Evolutionary conservation across 2,113 vertebrate genomes (phyloP), one percentile per base, ranked within the genome.

Genomic region (Ardeotis arabs): DNA sequence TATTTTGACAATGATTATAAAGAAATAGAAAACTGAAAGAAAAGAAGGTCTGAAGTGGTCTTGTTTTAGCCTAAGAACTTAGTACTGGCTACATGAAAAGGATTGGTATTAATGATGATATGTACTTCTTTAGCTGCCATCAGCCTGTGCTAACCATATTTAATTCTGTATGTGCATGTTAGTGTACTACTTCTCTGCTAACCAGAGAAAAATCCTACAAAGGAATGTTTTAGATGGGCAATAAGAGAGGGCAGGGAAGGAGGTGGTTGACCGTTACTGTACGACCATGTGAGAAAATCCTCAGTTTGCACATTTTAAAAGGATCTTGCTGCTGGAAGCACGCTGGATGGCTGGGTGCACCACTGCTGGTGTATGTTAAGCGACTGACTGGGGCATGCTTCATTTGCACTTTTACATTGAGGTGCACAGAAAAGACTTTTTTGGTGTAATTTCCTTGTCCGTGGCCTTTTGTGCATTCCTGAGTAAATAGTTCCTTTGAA

Each of bases 371-470:
- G 25, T 62, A 53, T 52, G 1, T 63, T 12, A 53, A 74, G 84
- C 52, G 64, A 81, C 87, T 4, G 18, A 47, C 84, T 29, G 88
- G 85, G 96, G 86, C 78, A 3, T 12, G 83, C 91, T 94, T 95
- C 93, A 4, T 95, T 97, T 95, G 96, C 90, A 72, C 95, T 94
- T 72, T 10, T 14, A 72, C 4, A 0, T 92, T 33, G 2, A 84
- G 80, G 74, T 75, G 64, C 89, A n/a, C 49, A 87, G 95, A 94
- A 95, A 93, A 93, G 96, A 91, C 93, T 96, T 89, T 92, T 92
- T 94, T 90, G 72, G 78, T 75, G 49, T 85, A 84, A 84, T 97
- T 94, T 96, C 86, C 76, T 96, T 77, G 84, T 84, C 93, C 29
- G 41, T 68, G 84, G 90, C 74, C 88, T 95, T 79, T 92, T 89